Conservation (phyloP, 2,113 vertebrate genomes). For the Grammomys surdaster region DNA sequence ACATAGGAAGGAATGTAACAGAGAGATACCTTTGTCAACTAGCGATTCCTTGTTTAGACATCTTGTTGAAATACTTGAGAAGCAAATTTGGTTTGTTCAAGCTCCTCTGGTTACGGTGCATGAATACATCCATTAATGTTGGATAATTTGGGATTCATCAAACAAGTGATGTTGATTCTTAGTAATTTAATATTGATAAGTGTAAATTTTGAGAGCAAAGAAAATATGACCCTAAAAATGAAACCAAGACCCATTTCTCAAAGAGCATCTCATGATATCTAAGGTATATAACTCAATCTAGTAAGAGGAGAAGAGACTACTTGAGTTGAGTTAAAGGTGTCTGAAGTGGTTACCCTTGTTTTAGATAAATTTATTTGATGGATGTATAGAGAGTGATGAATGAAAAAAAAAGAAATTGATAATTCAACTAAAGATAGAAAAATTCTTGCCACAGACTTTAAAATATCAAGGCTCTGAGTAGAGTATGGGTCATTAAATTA, state of each 20-base stretch:
- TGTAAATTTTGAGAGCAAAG: neutral
- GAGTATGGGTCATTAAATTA: neutral
- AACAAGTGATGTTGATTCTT: conserved; percentile 3
- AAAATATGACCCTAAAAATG: conserved; percentile 23
- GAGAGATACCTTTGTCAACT: neutral
- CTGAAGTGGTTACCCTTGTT: neutral
- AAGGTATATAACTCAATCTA: neutral
- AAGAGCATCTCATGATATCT: neutral
- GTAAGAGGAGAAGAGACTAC: neutral
- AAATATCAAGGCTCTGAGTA: neutral
- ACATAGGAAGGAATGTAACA: neutral
- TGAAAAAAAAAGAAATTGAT: neutral
- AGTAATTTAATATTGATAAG: conserved; percentile 12
- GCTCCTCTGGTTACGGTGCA: neutral
- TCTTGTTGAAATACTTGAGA: conserved; percentile 47
- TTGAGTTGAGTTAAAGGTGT: neutral
- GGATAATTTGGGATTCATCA: neutral
- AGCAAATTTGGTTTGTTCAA: neutral
- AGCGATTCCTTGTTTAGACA: neutral
- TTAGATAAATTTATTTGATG: neutral
- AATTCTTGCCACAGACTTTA: neutral
- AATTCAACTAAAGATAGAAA: neutral
- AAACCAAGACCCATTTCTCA: neutral
- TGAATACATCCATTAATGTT: neutral
- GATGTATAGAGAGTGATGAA: neutral